phyloP scores from a whole-genome alignment of 2,888 invertebrate species.

The Linnaemya tessellans region DNA sequence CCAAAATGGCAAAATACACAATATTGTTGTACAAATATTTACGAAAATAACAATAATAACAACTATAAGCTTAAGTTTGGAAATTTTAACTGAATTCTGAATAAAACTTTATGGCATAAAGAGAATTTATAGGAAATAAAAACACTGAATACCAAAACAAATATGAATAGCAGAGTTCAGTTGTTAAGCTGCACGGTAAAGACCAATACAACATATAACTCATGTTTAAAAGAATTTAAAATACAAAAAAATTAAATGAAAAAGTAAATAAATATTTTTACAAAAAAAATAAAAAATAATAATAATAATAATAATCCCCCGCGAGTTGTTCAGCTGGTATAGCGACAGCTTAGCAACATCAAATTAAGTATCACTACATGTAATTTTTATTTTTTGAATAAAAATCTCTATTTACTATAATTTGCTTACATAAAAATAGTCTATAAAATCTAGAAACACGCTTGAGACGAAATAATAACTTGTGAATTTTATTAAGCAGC shows the following conservation, averaged over 20 bases:
- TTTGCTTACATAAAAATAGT: too few relatives aligned
- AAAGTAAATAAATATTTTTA: neutral
- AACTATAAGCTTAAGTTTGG: neutral
- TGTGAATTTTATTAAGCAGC: too few relatives aligned
- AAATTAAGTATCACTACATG: too few relatives aligned
- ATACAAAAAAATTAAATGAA: conserved; percentile 11
- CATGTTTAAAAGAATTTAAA: neutral
- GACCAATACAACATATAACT: conserved; percentile 8
- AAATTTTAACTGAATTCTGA: conserved; percentile 12
- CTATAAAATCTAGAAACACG: too few relatives aligned
- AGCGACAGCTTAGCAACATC: too few relatives aligned
- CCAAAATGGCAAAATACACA: conserved; percentile 41
- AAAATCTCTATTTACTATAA: too few relatives aligned
- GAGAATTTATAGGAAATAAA: neutral
- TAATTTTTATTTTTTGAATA: too few relatives aligned
- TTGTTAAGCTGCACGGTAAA: conserved; percentile 29
- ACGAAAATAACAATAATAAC: neutral
- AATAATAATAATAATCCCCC: conserved; percentile 21
- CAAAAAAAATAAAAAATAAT: too few relatives aligned
- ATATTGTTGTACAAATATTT: conserved; percentile 46
- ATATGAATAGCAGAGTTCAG: conserved; percentile 4
- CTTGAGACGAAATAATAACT: too few relatives aligned
- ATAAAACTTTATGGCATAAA: conserved; percentile 18
- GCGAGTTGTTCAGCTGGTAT: too few relatives aligned
- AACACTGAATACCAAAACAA: conserved; percentile 13